Percentiles rank a stretch among this genome's conserved stretches.
Conservation (phyloP, 2,888 invertebrate species). For the Drosophila sordidapex region DNA sequence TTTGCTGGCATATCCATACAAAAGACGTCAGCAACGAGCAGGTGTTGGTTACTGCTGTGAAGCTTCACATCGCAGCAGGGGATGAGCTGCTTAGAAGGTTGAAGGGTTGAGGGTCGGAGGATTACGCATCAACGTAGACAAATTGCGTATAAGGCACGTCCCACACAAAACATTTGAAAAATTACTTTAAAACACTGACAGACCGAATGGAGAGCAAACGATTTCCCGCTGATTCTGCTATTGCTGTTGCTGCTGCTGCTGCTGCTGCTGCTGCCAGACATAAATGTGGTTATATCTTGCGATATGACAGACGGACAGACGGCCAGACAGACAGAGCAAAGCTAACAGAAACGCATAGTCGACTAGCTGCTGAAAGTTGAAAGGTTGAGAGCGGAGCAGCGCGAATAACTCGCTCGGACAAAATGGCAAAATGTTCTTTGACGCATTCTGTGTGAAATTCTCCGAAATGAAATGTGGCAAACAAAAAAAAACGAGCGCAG, state of each 20-base stretch:
- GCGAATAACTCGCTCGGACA: constrained; percentile 24
- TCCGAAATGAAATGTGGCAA: constrained; percentile 9
- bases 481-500: background rate
- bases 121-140: constrained; percentile 55
- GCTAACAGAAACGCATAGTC: background rate
- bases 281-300: constrained; percentile 8
- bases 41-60: constrained; percentile 16
- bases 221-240: constrained; percentile 24
- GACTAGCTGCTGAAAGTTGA: constrained; percentile 17
- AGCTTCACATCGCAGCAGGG: background rate
- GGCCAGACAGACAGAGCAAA: background rate
- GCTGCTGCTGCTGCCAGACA: constrained; percentile 5
- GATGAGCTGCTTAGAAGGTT: background rate
- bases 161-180: constrained; percentile 56
- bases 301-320: background rate
- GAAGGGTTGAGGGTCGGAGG: background rate
- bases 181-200: constrained; percentile 53
- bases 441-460: constrained; percentile 13
- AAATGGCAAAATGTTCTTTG: constrained; percentile 8
- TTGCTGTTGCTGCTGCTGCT: background rate
- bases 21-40: constrained; percentile 46
- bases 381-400: constrained; percentile 22
- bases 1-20: constrained; percentile 54
- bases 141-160: constrained; percentile 66
- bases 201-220: constrained; percentile 16